A percentile compares a stretch with the other conserved stretches of the same genome.
phyloP scores from a whole-genome alignment of 2,113 vertebrate species.

The Heterochromis multidens region DNA sequence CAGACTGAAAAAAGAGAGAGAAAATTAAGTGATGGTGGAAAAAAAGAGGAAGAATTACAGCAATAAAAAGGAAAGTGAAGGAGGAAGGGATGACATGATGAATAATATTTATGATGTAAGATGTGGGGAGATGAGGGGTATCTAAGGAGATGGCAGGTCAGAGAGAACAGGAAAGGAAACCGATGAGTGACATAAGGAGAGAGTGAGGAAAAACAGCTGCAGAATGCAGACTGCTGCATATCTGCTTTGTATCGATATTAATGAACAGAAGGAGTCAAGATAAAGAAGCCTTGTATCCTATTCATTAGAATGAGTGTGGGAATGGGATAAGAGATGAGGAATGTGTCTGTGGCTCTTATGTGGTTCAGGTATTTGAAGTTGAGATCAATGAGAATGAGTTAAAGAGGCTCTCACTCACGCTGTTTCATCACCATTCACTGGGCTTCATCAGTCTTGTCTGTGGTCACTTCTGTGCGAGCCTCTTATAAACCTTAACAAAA shows the following conservation, averaged over 20 bases:
- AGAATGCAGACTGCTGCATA: neutral
- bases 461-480: neutral
- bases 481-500: neutral
- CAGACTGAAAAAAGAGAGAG: neutral
- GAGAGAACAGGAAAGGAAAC: neutral
- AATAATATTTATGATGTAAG: neutral
- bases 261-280: slow-evolving; percentile 30
- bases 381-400: slow-evolving; percentile 24
- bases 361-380: slow-evolving; percentile 28
- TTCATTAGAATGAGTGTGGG: slow-evolving; percentile 27
- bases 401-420: neutral
- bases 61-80: neutral
- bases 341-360: neutral
- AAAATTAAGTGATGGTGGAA: neutral
- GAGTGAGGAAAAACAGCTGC: neutral
- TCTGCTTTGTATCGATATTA: slow-evolving; percentile 23
- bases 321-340: neutral
- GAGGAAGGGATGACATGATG: neutral
- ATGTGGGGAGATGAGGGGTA: neutral
- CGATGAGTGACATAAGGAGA: neutral
- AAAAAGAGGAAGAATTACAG: neutral
- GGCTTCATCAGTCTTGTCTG: neutral
- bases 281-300: slow-evolving; percentile 1
- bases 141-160: neutral
- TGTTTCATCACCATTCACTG: neutral